Base-by-base conservation (phyloP, 2,113 vertebrate species). In the Gobio gobio region DNA sequence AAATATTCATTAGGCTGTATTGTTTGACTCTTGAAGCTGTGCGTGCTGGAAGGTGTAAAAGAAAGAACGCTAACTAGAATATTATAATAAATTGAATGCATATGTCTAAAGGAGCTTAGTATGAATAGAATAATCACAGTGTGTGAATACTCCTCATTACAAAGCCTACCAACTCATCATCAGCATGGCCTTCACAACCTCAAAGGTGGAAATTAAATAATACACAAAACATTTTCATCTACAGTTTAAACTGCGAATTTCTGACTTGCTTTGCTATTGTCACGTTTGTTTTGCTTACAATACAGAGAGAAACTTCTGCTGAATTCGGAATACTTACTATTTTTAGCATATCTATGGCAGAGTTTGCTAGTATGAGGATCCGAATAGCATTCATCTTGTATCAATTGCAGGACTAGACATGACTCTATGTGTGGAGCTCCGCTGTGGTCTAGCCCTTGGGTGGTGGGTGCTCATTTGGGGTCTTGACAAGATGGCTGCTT, bases 391-490 rank as follows among this genome's bases (percentile, higher is more conserved):
- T 56, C 24, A 74, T 63, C 1, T 49, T 24, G 56, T 36, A 51
- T 51, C 47, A 63, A 10, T 56, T 24, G 29, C 78, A 54, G 56
- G 43, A 63, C 78, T 54, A 81, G 84, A 68, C 61, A 18, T 64
- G 59, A 47, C 47, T 85, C 22, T 51, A 82, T 86, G 82, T 86
- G 84, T 81, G 84, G 43, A 72, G 51, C 26, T 83, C 49, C 33
- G 6, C 13, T 16, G 70, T 47, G 66, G 66, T 73, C 26, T 1
- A 24, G 16, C 43, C 68, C 59, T 40, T 61, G 64, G 84, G 66
- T 80, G 84, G 66, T 74, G 64, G 49, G 51, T 72, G 77, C 51
- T 73, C 54, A 58, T 76, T 82, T 64, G 33, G 70, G 33, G 58
- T 74, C 49, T 86, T 64, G 68, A 75, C 22, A 63, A 82, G 58